Base-by-base conservation (phyloP, 2,888 invertebrate genomes). In the Stegana nigrithorax region DNA sequence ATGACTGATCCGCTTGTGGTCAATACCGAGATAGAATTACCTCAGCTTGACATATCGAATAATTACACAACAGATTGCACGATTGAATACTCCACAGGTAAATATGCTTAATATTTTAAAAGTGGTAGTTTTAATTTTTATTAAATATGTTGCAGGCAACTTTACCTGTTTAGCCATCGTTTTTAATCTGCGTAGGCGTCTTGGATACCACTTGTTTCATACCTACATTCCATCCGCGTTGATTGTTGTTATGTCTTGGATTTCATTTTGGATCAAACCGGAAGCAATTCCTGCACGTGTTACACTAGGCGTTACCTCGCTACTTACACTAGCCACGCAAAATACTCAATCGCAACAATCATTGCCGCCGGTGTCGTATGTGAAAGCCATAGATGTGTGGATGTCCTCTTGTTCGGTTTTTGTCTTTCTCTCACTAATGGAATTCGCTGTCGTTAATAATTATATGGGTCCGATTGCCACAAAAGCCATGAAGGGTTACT, bases 161-260 rank as follows among this genome's bases (percentile, higher is more conserved):
- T 95, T 95, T 85, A 95, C 95, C 10, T 96, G 95, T 82, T 87
- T 96, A 75, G 93, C 94, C n/a, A 91, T 95, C 32, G 93, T 94
- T 55, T 95, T 96, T 86, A 94, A 92, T 84, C 87, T 96, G 62
- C 90, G 91, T 45, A 88, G 96, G 4, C 90, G 95, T 1, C 88
- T 96, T 19, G 95, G 95, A 14, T 96, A 95, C 86, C 95, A 95
- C 83, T 88, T 96, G 59, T 95, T 96, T 84, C 95, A 96, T 86
- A 95, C 95, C 0, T 96, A 96, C 85, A 95, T 95, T 74, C 95
- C 95, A 0, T 95, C 95, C 1, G 94, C 94, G 0, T 88, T 96
- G 70, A 96, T 96, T 81, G 96, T 96, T 50, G 95, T 96, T 63
- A 95, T 96, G 94, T 95, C 95, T 65, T 96, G 96, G 96, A 95